Evolutionary conservation across 2,888 invertebrate genomes (phyloP), one percentile per base, ranked within the genome.

Genomic region (Pollenia angustigena): DNA sequence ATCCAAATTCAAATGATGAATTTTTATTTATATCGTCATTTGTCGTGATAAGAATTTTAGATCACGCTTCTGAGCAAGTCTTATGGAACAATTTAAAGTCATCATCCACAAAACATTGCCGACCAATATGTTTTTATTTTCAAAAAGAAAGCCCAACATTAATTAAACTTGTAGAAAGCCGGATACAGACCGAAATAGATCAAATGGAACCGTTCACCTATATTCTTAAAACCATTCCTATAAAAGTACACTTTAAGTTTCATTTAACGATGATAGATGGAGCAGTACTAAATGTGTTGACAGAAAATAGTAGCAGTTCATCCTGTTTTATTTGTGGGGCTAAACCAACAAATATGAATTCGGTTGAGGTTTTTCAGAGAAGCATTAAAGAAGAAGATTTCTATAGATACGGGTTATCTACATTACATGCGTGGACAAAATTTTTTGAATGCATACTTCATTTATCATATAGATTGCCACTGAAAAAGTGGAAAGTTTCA

Each of bases 401-500:
- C 50, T 16, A 14, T 69, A 14, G 50, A 69, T 18, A 23, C 69
- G 14, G n/a, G n/a, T n/a, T n/a, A n/a, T n/a, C n/a, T n/a, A n/a
- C n/a, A n/a, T n/a, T n/a, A n/a, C n/a, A n/a, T n/a, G n/a, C n/a
- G n/a, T 69, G 16, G 69, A 69, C 48, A 48, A 69, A 0, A 69
- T 32, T 69, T 8, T 69, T 69, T 18, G 69, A 69, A 50, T 69
- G 52, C 50, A 0, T 69, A 14, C 50, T 48, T 8, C 69, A 69
- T 44, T 48, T 69, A n/a, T 69, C 69, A 18, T 69, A 69, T n/a
- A n/a, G 69, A 18, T 48, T 69, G 18, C 69, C 69, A 16, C 11
- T 69, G 6, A 48, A 44, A 50, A 18, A 6, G 44, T 69, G 69
- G 69, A 44, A 23, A 32, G 18, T 69, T 46, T 69, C 11, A 7